A percentile compares a stretch with the other conserved stretches of the same genome.
These are phyloP conservation scores for Coregonus clupeaformis DNA, from an alignment of 2,113 vertebrate genomes.

Conservation along the genomic window DNA sequence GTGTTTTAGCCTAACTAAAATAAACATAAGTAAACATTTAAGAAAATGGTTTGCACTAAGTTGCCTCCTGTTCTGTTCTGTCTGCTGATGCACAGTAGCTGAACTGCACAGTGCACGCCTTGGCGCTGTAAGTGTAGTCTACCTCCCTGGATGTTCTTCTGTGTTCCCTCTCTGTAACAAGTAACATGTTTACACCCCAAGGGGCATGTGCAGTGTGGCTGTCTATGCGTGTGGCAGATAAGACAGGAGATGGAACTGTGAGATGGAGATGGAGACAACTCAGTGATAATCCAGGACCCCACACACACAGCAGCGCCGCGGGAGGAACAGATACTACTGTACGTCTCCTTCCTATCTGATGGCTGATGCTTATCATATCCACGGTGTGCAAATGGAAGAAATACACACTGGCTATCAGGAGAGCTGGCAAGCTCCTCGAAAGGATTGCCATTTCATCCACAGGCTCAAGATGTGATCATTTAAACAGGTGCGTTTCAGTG, in stretches of 20 bases:
- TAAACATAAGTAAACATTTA: too few species aligned
- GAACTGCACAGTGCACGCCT: background rate
- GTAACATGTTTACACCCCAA: slow-evolving; percentile 46
- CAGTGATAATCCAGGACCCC: slow-evolving; percentile 62
- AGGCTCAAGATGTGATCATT: background rate
- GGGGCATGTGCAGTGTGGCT: slow-evolving; percentile 34
- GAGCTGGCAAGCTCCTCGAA: background rate
- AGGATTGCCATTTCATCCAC: slow-evolving; percentile 3
- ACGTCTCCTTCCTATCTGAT: slow-evolving; percentile 51
- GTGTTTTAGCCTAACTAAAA: background rate
- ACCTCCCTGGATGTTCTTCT: slow-evolving; percentile 10
- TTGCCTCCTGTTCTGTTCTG: background rate
- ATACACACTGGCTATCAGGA: slow-evolving; percentile 23
- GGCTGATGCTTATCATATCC: slow-evolving; percentile 53
- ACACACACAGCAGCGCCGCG: slow-evolving; percentile 50
- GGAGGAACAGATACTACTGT: slow-evolving; percentile 45
- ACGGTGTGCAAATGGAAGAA: slow-evolving; percentile 40
- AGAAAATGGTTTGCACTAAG: background rate
- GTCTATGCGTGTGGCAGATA: slow-evolving; percentile 52
- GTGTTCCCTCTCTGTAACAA: slow-evolving; percentile 25
- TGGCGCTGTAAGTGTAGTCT: background rate
- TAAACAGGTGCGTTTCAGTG: background rate
- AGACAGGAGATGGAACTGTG: slow-evolving; percentile 36
- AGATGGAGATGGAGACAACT: slow-evolving; percentile 43
- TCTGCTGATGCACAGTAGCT: background rate